Evolutionary conservation across 1,140 invertebrate species (phyloP).

Genomic region (Thalassaphorura encarpata): DNA sequence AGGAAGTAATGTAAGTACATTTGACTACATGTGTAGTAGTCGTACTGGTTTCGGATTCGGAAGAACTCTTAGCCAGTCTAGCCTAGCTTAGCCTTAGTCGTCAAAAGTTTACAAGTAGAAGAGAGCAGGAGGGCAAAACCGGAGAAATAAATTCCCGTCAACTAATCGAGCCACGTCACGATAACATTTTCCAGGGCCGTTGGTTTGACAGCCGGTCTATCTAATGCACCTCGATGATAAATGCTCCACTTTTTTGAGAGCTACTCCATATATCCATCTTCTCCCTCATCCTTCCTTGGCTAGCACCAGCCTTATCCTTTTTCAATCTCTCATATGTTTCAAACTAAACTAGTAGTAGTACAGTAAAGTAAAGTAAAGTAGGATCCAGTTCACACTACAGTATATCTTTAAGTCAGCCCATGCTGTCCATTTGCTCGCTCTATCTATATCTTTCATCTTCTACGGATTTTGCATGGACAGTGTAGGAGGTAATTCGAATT

Average conservation of each 20-base stretch:
- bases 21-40: too few species aligned
- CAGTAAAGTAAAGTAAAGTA: too few species aligned
- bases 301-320: not conserved
- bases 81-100: too few species aligned
- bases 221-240: constrained; percentile 29
- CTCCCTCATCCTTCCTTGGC: not conserved
- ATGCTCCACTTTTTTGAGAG: constrained; percentile 21
- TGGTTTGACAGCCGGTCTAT: constrained; percentile 28
- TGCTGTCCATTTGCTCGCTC: not conserved
- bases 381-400: too few species aligned
- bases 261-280: not conserved
- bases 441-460: not conserved
- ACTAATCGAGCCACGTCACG: constrained; percentile 28
- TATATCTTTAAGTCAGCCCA: too few species aligned
- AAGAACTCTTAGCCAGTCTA: too few species aligned
- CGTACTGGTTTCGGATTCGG: too few species aligned
- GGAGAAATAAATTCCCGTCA: constrained; percentile 30
- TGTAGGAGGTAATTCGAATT: too few species aligned
- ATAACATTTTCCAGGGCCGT: constrained; percentile 32
- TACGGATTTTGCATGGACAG: too few species aligned
- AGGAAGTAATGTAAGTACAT: too few species aligned
- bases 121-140: constrained; percentile 7
- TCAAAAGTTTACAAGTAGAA: not conserved
- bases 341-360: too few species aligned
- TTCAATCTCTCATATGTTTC: too few species aligned